Base-by-base conservation (phyloP, 1,140 invertebrate genomes). In the Bathynomus jamesi region DNA sequence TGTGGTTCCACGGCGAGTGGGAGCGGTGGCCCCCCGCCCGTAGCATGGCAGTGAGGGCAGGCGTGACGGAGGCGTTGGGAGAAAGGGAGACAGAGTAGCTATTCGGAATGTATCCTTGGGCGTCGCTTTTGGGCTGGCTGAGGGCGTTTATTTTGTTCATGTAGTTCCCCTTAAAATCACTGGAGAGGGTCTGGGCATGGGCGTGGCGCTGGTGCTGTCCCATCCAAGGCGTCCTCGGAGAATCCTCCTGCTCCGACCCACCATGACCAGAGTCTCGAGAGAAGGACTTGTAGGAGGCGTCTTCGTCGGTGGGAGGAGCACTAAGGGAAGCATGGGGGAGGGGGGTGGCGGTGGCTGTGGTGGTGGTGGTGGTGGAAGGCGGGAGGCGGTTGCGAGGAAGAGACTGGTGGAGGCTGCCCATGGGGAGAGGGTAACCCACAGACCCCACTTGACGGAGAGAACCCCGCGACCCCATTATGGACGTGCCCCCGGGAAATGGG, bases 281-380 rank as follows among this genome's bases (percentile, higher is more conserved):
- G 79, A 86, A 87, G 60, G 86, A 87, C 79, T 88, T 88, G 87
- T 87, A 88, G 85, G 86, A 87, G 84, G 86, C 87, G 84, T 87
- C 87, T 86, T 88, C 86, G 77, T 72, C 71, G 8, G 25, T 70
- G 11, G 61, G 21, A 53, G 40, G 40, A 53, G 40, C 11, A 53
- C 63, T 74, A 71, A 71, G 72, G 69, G 72, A 75, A 70, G 66
- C 68, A 73, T 40, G 66, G 71, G 73, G 71, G 73, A 67, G 74
- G 60, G 21, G 69, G 70, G 72, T 70, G 71, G 72, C 71, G 72
- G 77, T 69, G 46, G 75, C 72, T 75, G 77, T 77, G 72, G 72
- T 76, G 70, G 68, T 73, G 75, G 63, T 71, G 72, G 74, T 69
- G 67, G 69, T 66, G 61, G 69, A 46, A 61, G 30, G 73, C 65